These are phyloP conservation scores for Petrolisthes cinctipes DNA, from an alignment of 2,888 invertebrate species.

Conservation along the genomic window DNA sequence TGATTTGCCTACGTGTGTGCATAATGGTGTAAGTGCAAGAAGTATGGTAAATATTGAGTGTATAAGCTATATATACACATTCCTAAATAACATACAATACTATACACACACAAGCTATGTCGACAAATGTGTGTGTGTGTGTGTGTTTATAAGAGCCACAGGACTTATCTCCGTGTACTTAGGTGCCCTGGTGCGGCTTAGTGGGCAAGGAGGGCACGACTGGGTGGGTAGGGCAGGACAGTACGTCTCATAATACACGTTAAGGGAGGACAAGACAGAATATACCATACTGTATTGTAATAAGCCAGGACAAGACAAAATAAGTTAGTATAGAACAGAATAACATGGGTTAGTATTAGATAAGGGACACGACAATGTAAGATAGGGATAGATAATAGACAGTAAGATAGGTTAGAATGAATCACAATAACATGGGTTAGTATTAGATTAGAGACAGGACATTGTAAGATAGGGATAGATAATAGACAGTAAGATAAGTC, in stretches of 20 bases:
- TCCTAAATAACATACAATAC: too few relatives aligned
- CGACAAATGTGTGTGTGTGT: background rate
- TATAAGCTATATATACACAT: too few relatives aligned
- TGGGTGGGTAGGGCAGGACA: background rate
- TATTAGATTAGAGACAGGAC: background rate
- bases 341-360: background rate
- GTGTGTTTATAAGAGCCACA: background rate
- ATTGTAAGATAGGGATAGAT: background rate
- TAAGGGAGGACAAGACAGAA: background rate
- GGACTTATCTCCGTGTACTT: conserved; percentile 14
- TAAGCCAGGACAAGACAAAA: background rate
- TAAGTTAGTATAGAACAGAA: background rate
- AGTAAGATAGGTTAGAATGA: background rate
- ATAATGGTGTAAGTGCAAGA: too few relatives aligned
- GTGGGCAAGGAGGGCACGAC: conserved; percentile 9
- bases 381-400: background rate
- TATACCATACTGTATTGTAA: background rate
- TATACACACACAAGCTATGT: too few relatives aligned
- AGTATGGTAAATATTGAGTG: too few relatives aligned
- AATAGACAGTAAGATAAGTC: background rate
- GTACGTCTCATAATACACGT: background rate
- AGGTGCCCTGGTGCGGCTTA: conserved; percentile 14
- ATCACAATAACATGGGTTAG: background rate
- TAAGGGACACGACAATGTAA: background rate
- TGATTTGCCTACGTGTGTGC: too few relatives aligned